Conservation (phyloP, 2,888 invertebrate genomes). For the Barypeithes pellucidus region DNA sequence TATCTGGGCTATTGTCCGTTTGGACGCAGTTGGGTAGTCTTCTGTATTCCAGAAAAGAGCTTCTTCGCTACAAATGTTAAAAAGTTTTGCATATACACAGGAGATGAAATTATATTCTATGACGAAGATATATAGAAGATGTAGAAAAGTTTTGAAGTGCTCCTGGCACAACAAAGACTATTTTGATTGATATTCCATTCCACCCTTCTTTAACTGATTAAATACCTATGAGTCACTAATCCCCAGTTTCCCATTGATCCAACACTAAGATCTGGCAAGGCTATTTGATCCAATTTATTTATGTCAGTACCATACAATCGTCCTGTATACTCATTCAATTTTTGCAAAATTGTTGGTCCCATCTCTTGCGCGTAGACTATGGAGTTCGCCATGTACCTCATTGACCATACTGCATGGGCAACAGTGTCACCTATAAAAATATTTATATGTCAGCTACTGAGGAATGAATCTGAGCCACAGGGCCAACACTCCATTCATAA, state of each 20-base stretch:
- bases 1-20: constrained; percentile 78
- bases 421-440: too few species aligned
- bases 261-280: constrained; percentile 85
- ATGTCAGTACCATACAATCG: background rate
- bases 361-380: background rate
- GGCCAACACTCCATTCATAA: too few species aligned
- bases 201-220: too few species aligned
- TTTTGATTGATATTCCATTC: too few species aligned
- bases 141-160: too few species aligned
- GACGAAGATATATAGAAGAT: too few species aligned
- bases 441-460: too few species aligned
- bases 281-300: constrained; percentile 85
- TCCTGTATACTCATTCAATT: background rate
- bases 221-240: constrained; percentile 82
- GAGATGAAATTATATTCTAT: too few species aligned
- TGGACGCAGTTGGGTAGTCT: constrained; percentile 73
- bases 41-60: constrained; percentile 71
- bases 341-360: background rate
- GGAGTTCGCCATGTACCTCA: background rate
- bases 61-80: constrained; percentile 74
- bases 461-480: too few species aligned
- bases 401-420: background rate
- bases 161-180: too few species aligned
- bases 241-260: constrained; percentile 97
- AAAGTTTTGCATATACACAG: too few species aligned